Percentiles rank a stretch among this genome's conserved stretches.
Conservation (phyloP, 2,888 invertebrate species). For the Andrena bicolor region DNA sequence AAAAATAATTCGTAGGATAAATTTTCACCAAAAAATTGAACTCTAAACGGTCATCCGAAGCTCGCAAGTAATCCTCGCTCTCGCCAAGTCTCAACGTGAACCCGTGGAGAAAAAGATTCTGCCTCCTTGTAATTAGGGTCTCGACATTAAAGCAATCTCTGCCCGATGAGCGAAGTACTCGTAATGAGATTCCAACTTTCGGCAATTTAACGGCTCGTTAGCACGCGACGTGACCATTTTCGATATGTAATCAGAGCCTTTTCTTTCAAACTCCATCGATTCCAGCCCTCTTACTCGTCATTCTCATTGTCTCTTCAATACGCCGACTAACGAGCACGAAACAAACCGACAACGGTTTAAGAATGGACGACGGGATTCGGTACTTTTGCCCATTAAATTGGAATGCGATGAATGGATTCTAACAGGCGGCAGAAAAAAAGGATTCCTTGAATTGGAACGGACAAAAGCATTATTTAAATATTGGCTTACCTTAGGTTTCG, state of each 20-base stretch:
- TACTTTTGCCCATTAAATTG: conserved; percentile 42
- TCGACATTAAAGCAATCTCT: neutral
- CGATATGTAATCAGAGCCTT: neutral
- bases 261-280: neutral
- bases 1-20: too few relatives aligned
- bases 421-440: neutral
- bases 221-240: neutral
- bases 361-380: conserved; percentile 7
- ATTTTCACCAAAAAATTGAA: neutral
- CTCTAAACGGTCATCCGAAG: neutral
- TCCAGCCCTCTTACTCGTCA: neutral
- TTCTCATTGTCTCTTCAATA: conserved; percentile 33
- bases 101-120: neutral
- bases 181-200: conserved; percentile 14
- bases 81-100: neutral
- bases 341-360: neutral
- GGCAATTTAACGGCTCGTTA: conserved; percentile 9
- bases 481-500: neutral
- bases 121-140: neutral
- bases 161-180: conserved; percentile 8
- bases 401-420: conserved; percentile 13
- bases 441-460: neutral
- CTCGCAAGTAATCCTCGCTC: neutral
- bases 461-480: conserved; percentile 31
- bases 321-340: conserved; percentile 20